phyloP scores from a whole-genome alignment of 2,797 vertebrate species.

The Pampus argenteus region DNA sequence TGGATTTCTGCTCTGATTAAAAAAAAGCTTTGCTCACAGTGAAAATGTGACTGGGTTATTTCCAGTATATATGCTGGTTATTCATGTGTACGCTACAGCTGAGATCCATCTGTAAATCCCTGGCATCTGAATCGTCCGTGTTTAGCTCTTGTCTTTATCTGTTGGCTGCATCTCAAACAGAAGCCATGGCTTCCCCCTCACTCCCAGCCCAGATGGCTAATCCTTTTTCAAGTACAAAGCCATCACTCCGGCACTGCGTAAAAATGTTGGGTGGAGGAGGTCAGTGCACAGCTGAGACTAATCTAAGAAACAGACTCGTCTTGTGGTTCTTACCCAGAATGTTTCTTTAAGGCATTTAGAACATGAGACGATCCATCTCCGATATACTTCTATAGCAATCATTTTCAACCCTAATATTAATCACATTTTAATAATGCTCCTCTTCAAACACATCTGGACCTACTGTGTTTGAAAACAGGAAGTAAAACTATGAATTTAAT shows the following conservation, averaged over 20 bases:
- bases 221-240: slow-evolving; percentile 57
- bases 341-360: slow-evolving; percentile 6
- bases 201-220: slow-evolving; percentile 70
- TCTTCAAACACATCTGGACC: background rate
- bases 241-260: slow-evolving; percentile 13
- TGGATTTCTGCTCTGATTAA: slow-evolving; percentile 45
- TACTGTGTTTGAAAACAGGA: background rate
- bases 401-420: no score
- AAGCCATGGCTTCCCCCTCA: slow-evolving; percentile 28
- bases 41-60: slow-evolving; percentile 32
- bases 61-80: slow-evolving; percentile 42
- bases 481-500: no score
- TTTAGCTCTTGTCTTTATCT: slow-evolving; percentile 49
- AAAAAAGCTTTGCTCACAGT: slow-evolving; percentile 39
- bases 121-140: slow-evolving; percentile 36
- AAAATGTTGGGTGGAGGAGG: slow-evolving; percentile 42
- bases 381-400: background rate
- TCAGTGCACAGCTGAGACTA: slow-evolving; percentile 31
- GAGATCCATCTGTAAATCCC: slow-evolving; percentile 57
- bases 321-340: background rate
- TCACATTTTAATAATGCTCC: no score
- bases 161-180: slow-evolving; percentile 61
- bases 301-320: slow-evolving; percentile 29
- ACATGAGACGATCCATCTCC: background rate
- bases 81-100: slow-evolving; percentile 60